Evolutionary conservation across 2,888 invertebrate genomes (phyloP).

Genomic region (Chirona hameri): DNA sequence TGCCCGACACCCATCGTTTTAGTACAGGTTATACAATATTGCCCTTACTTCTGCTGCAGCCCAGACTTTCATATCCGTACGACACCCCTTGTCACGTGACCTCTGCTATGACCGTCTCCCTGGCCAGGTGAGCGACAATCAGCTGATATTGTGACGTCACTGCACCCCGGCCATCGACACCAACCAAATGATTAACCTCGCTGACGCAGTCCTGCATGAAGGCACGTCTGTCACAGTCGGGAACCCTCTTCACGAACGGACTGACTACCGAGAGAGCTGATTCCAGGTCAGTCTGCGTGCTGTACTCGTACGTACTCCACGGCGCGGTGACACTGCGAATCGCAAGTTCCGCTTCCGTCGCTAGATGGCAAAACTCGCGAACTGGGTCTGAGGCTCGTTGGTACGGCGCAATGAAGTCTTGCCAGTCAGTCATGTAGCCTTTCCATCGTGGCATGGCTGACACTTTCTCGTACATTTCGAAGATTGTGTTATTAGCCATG

Average conservation of each 20-base stretch:
- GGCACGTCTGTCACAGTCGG: background rate
- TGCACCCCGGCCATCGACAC: background rate
- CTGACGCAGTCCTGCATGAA: background rate
- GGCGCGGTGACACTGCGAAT: background rate
- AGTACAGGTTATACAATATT: too few relatives aligned
- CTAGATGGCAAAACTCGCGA: background rate
- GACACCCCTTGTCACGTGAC: background rate
- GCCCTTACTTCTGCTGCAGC: too few relatives aligned
- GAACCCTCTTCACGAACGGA: background rate
- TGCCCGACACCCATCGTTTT: too few relatives aligned
- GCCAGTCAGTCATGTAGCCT: background rate
- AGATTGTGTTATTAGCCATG: background rate
- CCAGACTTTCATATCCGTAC: too few relatives aligned
- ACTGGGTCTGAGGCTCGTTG: background rate
- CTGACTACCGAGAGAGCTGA: background rate
- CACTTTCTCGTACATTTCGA: background rate
- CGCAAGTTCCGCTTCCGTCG: background rate
- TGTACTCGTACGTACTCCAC: background rate
- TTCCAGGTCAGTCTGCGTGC: background rate
- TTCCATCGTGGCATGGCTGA: background rate
- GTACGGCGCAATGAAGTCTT: background rate
- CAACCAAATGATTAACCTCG: background rate
- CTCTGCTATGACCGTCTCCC: background rate
- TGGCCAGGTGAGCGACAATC: background rate
- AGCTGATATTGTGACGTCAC: background rate